These are phyloP conservation scores for Rhabdornis inornatus DNA, from an alignment of 2,113 vertebrate species.

Conservation along the genomic window DNA sequence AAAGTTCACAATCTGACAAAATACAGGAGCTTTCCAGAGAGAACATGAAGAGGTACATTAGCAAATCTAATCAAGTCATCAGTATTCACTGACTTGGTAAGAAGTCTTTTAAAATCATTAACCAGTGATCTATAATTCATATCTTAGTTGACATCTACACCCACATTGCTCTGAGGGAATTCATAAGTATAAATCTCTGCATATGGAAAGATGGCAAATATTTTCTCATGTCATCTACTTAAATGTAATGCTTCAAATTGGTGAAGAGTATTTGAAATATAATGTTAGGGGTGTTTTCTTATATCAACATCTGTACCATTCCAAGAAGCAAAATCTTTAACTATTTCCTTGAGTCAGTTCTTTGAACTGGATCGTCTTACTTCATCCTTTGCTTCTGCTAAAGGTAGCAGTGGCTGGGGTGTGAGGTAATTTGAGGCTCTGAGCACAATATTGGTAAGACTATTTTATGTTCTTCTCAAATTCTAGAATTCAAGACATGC, in stretches of 20 bases:
- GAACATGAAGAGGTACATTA: neutral
- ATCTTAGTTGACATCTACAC: neutral
- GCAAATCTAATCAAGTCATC: conserved; percentile 43
- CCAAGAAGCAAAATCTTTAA: neutral
- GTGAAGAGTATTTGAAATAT: neutral
- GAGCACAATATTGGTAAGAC: neutral
- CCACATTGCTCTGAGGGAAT: neutral
- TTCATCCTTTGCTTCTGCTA: neutral
- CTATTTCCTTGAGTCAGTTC: neutral
- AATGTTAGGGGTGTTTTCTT: neutral
- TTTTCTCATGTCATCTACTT: neutral
- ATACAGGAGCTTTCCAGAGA: neutral
- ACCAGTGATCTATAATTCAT: conserved; percentile 37
- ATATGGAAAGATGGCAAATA: neutral
- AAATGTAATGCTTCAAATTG: neutral
- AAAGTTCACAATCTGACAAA: neutral
- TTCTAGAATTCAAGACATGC: neutral
- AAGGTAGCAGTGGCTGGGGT: neutral
- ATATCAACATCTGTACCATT: neutral
- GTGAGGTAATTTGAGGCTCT: neutral
- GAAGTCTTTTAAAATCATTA: conserved; percentile 5
- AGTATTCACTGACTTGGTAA: neutral
- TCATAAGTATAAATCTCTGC: neutral
- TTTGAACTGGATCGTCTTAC: neutral
- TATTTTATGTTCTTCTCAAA: neutral